Evolutionary conservation across 2,113 vertebrate genomes (phyloP), one percentile per base, ranked within the genome.

Genomic region (Heterotis niloticus): DNA sequence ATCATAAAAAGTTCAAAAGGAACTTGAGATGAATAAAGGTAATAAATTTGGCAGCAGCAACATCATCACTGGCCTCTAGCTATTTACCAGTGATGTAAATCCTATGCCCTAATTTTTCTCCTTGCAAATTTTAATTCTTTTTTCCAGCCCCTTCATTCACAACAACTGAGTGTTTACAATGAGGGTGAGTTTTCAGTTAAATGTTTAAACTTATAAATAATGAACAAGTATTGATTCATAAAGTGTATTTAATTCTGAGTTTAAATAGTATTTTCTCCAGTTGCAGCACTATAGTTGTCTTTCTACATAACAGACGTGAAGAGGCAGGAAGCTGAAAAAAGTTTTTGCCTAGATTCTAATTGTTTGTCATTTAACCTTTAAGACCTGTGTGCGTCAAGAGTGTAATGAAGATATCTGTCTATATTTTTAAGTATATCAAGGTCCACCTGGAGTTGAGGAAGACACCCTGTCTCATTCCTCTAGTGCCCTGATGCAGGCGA

Each of bases 401-500:
- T 29, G 26, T 71, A 51, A n/a, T 60, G 56, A 20, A 71, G 2
- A 14, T 17, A 44, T 44, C 67, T 24, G 5, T 70, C 17, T 80
- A 81, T 5, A 82, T 90, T 84, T 86, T 82, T 78, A 88, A 88
- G 62, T 88, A 84, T 74, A 87, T 89, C 84, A 82, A 88, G 28
- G 87, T 16, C 12, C 10, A n/a, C 44, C 81, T 9, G 67, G 75
- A 76, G 52, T 78, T 1, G 23, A 67, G 24, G 83, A 83, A 67
- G 81, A 82, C 78, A 20, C 56, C 4, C 79, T 64, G 12, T 75
- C 81, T 0, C 1, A 84, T 14, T 77, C 83, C 13, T 87, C 90
- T 60, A 91, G 87, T 26, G 89, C 91, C 26, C 89, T 92, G n/a
- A 89, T 91, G 75, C 90, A 90, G 84, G 91, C 91, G 71, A 90